Evolutionary conservation across 2,113 vertebrate species (phyloP).

Genomic region (Tympanuchus pallidicinctus): DNA sequence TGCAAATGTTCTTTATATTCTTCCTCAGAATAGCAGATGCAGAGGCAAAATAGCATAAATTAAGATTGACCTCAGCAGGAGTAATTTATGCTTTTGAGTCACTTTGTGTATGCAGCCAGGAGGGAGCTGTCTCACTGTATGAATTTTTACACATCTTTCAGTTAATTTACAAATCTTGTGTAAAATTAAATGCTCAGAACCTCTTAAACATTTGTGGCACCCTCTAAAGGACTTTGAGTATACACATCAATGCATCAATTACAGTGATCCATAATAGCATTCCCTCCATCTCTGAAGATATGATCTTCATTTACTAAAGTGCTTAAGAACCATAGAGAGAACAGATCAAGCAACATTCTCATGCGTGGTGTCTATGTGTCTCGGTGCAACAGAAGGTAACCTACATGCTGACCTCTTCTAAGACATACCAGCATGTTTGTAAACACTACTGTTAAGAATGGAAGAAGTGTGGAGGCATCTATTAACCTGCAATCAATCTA

Average conservation of each 20-base stretch:
- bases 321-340: not conserved
- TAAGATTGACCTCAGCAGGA: constrained; percentile 56
- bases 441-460: not conserved
- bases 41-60: constrained; percentile 59
- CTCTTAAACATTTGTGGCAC: constrained; percentile 51
- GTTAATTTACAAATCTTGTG: constrained; percentile 55
- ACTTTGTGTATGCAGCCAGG: constrained; percentile 28
- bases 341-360: not conserved
- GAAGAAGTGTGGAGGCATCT: not conserved
- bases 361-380: not conserved
- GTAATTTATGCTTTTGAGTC: constrained; percentile 55
- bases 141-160: constrained; percentile 56
- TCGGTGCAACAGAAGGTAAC: not conserved
- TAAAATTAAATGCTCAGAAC: constrained; percentile 47
- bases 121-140: constrained; percentile 47
- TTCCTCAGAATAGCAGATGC: constrained; percentile 20
- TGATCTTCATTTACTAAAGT: not conserved
- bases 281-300: not conserved
- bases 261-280: not conserved
- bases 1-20: constrained; percentile 27
- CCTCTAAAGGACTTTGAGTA: not conserved
- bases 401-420: not conserved
- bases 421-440: not conserved
- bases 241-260: constrained; percentile 22
- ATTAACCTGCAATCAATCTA: not conserved